Evolutionary conservation across 2,888 invertebrate species (phyloP), one percentile per base, ranked within the genome.

Genomic region (Campoplex capitator): DNA sequence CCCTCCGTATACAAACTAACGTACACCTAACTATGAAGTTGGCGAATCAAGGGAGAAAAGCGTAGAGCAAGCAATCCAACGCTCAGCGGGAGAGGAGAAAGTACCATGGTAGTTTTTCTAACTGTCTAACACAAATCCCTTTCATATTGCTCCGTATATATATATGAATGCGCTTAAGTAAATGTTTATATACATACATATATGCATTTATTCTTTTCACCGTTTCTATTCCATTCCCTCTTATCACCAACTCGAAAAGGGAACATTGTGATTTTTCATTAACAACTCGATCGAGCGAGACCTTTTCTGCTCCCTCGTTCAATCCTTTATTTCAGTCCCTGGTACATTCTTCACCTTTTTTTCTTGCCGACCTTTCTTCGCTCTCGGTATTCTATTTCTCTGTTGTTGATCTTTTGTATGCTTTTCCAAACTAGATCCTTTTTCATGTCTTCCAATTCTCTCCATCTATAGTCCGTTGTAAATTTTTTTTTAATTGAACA

Each of bases 221-320:
- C 16, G 56, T 28, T 58, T 67, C 38, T 68, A 42, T 56, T 67
- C 28, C 54, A 70, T 23, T 35, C 65, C 4, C 65, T 32, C 54
- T 74, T 42, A 16, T 68, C 42, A 28, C 51, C 23, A 28, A 65
- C 73, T 56, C 54, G 18, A 58, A 54, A 28, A 68, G 89, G 91
- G 92, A 90, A 91, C 91, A 91, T 92, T 91, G 92, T 92, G 93
- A 93, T 93, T 93, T 93, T 93, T 93, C 93, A 93, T 93, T 93
- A 93, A 92, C 93, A 91, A 89, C 90, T 90, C 91, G 92, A 93
- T 93, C 90, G 90, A 91, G 91, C 90, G 89, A 85, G 88, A 85
- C 84, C 77, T 70, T 65, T 42, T 13, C 28, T n/a, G n/a, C n/a
- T 32, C 48, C 28, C 23, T 68, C 23, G 51, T 51, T 4, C 67